A percentile compares a stretch with the other conserved stretches of the same genome.
phyloP scores from a whole-genome alignment of 2,797 vertebrate genomes.

The Cygnus olor region DNA sequence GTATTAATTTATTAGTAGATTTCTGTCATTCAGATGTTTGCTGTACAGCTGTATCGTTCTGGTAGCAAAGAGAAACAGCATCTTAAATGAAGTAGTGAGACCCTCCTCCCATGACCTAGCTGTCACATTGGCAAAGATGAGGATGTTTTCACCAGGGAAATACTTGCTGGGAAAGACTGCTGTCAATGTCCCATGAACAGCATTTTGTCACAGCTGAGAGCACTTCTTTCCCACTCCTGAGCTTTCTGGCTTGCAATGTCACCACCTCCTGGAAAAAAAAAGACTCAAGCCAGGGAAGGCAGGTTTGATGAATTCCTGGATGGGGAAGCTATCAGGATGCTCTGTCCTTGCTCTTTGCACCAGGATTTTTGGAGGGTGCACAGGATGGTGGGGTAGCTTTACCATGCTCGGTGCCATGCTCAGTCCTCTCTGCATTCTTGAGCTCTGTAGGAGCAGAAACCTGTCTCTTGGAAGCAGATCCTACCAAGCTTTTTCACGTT shows the following conservation, averaged over 20 bases:
- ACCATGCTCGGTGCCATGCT: not conserved
- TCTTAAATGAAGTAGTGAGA: not conserved
- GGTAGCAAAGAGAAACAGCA: not conserved
- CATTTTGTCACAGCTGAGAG: rapidly evolving
- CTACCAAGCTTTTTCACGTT: not conserved
- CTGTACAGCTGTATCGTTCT: rapidly evolving
- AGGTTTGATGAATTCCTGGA: not conserved
- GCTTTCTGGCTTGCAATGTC: not conserved
- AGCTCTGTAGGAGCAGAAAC: not conserved
- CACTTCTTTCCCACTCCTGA: not conserved
- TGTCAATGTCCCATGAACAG: not conserved
- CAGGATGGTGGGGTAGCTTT: not conserved
- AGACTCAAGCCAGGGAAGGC: not conserved
- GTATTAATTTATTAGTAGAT: not conserved
- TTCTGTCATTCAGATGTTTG: not conserved
- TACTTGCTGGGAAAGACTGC: not conserved
- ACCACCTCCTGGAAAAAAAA: not conserved
- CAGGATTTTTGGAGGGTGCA: not conserved
- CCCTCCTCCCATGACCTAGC: not conserved
- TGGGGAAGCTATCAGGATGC: not conserved
- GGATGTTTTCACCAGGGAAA: not conserved
- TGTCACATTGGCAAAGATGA: not conserved
- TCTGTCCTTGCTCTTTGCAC: rapidly evolving
- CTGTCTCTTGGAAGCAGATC: not conserved
- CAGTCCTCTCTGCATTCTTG: not conserved